phyloP scores from a whole-genome alignment of 2,113 vertebrate species.

The Gymnocephalus cernua region DNA sequence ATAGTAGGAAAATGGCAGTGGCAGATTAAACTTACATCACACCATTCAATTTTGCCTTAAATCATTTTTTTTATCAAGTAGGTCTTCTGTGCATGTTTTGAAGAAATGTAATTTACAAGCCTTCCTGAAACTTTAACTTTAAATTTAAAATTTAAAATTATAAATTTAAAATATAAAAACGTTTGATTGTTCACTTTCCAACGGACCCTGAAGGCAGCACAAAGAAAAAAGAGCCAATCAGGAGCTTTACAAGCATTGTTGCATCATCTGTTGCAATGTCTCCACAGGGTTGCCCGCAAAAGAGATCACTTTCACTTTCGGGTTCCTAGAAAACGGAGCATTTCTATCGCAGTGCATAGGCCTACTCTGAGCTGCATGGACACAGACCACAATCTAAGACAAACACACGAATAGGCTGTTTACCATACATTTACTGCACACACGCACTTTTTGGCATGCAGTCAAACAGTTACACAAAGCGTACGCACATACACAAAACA shows the following conservation, averaged over 20 bases:
- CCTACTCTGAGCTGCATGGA: fast-evolving
- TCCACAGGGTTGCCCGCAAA: fast-evolving
- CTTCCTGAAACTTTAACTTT: too few relatives aligned
- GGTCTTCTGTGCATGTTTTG: background rate
- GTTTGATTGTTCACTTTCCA: background rate
- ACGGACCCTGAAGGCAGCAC: background rate
- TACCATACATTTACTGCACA: too few relatives aligned
- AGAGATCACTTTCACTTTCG: slow-evolving; percentile 56
- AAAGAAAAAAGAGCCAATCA: slow-evolving; percentile 1
- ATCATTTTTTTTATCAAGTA: too few relatives aligned
- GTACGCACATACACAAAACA: too few relatives aligned
- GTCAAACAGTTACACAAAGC: background rate
- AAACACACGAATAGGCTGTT: background rate
- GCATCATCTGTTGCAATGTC: background rate
- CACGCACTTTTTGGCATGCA: background rate
- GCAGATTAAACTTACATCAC: background rate
- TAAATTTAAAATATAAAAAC: too few relatives aligned
- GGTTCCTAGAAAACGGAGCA: slow-evolving; percentile 21
- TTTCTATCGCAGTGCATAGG: background rate
- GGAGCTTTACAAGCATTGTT: too few relatives aligned
- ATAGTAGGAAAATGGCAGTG: background rate
- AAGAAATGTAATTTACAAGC: background rate
- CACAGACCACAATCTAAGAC: background rate
- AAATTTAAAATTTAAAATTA: too few relatives aligned
- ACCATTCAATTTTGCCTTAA: background rate